Conservation (phyloP, 1,140 invertebrate genomes). For the Aphelenchoides avenae region DNA sequence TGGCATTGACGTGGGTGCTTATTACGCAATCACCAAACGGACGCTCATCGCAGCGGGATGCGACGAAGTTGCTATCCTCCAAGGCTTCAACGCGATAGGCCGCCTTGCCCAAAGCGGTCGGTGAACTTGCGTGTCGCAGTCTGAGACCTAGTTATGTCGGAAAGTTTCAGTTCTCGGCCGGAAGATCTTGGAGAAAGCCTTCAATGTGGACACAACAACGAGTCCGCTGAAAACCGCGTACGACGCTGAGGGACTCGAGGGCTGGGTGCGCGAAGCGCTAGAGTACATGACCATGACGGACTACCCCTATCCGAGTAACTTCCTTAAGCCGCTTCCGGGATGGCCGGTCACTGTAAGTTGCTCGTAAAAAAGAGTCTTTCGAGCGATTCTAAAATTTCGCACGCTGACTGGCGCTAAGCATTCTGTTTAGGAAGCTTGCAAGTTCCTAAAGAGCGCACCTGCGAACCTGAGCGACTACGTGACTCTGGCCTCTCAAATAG, state of each 20-base stretch:
- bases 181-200: slow-evolving; percentile 69
- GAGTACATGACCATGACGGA: slow-evolving; percentile 63
- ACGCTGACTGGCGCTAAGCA: neutral
- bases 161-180: slow-evolving; percentile 66
- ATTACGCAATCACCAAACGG: slow-evolving; percentile 73
- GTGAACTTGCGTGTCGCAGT: neutral
- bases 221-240: slow-evolving; percentile 55
- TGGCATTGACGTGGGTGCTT: slow-evolving; percentile 72
- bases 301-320: slow-evolving; percentile 63
- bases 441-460: too few species aligned
- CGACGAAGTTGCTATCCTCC: slow-evolving; percentile 72
- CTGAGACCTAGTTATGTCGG: slow-evolving; percentile 5
- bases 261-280: slow-evolving; percentile 58
- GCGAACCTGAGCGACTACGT: too few species aligned
- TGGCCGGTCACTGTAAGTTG: slow-evolving; percentile 68
- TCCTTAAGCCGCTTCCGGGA: slow-evolving; percentile 62
- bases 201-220: slow-evolving; percentile 71
- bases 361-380: too few species aligned
- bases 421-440: slow-evolving; percentile 10
- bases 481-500: too few species aligned
- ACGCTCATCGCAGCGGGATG: slow-evolving; percentile 68
- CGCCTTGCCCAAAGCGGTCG: slow-evolving; percentile 62
- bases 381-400: slow-evolving; percentile 14
- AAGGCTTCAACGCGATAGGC: slow-evolving; percentile 74
- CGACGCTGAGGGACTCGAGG: slow-evolving; percentile 48